phyloP scores from a whole-genome alignment of 2,113 vertebrate genomes.

The Bungarus multicinctus region DNA sequence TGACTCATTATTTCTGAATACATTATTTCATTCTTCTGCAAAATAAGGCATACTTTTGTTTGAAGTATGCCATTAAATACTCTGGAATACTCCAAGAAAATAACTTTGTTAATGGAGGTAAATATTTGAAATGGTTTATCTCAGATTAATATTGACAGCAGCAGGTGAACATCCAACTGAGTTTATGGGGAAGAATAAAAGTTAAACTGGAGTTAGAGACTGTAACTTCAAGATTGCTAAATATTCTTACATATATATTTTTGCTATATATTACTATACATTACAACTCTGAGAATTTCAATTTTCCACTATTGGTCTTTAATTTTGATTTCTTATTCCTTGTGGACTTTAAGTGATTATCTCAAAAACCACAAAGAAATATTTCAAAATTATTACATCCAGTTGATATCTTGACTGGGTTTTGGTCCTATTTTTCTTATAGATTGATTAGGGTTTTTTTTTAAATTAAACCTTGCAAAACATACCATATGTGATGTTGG shows the following conservation, averaged over 20 bases:
- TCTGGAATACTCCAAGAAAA: background rate
- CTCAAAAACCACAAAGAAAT: background rate
- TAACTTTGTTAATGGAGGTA: background rate
- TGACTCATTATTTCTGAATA: background rate
- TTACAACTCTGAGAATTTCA: background rate
- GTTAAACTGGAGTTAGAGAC: background rate
- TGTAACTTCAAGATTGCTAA: background rate
- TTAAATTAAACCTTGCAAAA: background rate
- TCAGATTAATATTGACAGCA: background rate
- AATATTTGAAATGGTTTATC: background rate
- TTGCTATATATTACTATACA: background rate
- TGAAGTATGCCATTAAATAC: background rate
- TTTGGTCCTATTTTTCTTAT: background rate
- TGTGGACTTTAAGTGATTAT: background rate
- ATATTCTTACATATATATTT: background rate
- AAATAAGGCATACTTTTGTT: constrained; percentile 7
- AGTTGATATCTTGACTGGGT: background rate
- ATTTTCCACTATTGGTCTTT: background rate
- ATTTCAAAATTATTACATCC: background rate
- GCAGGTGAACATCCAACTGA: background rate
- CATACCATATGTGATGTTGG: background rate
- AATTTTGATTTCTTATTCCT: background rate
- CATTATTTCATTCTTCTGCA: constrained; percentile 8
- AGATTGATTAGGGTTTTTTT: background rate
- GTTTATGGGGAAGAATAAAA: background rate